Evolutionary conservation across 2,888 invertebrate genomes (phyloP).

Genomic region (Tridacna gigas): DNA sequence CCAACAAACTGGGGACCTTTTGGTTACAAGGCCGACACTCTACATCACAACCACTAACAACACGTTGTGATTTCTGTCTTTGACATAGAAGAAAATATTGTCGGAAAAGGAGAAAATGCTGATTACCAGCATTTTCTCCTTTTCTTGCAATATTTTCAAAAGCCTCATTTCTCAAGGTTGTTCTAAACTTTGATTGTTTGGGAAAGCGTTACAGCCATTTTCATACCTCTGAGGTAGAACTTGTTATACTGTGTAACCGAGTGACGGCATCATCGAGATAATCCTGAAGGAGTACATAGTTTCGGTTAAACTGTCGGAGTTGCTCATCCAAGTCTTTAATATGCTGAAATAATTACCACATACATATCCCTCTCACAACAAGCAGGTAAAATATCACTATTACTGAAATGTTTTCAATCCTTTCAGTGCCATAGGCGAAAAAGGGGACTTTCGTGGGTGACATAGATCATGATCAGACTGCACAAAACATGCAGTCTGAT

Average conservation of each 20-base stretch:
- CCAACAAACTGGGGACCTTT: no score
- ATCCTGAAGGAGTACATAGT: constrained; percentile 78
- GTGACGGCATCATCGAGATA: constrained; percentile 75
- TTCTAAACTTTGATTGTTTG: no score
- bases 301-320: constrained; percentile 73
- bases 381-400: neutral
- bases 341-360: constrained; percentile 59
- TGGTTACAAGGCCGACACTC: no score
- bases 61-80: no score
- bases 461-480: no score
- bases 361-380: neutral
- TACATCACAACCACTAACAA: no score
- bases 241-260: constrained; percentile 66
- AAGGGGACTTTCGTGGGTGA: no score
- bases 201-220: neutral
- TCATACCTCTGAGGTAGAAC: constrained; percentile 67
- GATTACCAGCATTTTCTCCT: neutral
- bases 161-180: neutral
- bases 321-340: constrained; percentile 66
- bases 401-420: no score
- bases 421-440: no score
- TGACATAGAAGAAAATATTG: neutral
- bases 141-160: neutral
- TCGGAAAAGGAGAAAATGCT: neutral
- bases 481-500: no score